Percentiles rank a stretch among this genome's conserved stretches.
Conservation (phyloP, 2,113 vertebrate species). For the Aegotheles bennettii region DNA sequence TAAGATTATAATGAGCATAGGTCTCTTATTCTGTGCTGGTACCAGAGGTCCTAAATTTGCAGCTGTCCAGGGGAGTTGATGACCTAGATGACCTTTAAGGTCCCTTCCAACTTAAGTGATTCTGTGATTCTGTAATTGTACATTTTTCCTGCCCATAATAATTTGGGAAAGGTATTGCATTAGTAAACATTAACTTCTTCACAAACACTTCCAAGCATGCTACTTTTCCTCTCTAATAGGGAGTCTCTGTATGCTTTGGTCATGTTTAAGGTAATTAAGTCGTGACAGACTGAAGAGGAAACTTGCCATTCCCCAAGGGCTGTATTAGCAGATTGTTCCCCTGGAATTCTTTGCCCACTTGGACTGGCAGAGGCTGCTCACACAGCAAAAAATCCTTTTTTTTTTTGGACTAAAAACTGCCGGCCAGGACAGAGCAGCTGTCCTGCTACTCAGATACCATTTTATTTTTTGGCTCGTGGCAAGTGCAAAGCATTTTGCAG, state of each 20-base stretch:
- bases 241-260: not conserved
- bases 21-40: not conserved
- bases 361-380: not conserved
- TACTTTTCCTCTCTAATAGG: not conserved
- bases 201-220: not conserved
- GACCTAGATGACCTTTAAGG: too few species aligned
- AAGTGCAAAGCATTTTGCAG: not conserved
- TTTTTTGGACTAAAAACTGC: not conserved
- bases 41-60: not conserved
- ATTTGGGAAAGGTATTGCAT: not conserved
- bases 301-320: not conserved
- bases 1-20: not conserved
- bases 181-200: not conserved
- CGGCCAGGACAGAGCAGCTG: not conserved
- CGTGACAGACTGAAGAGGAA: not conserved
- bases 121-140: too few species aligned
- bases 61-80: too few species aligned
- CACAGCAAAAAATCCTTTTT: accelerated
- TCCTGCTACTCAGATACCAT: not conserved
- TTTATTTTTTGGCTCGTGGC: not conserved
- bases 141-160: not conserved
- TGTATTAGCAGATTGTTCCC: not conserved
- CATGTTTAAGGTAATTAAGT: not conserved
- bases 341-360: not conserved
- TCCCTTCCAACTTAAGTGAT: too few species aligned